These are phyloP conservation scores for Octomys mimax DNA, from an alignment of 2,797 vertebrate genomes.

Conservation along the genomic window DNA sequence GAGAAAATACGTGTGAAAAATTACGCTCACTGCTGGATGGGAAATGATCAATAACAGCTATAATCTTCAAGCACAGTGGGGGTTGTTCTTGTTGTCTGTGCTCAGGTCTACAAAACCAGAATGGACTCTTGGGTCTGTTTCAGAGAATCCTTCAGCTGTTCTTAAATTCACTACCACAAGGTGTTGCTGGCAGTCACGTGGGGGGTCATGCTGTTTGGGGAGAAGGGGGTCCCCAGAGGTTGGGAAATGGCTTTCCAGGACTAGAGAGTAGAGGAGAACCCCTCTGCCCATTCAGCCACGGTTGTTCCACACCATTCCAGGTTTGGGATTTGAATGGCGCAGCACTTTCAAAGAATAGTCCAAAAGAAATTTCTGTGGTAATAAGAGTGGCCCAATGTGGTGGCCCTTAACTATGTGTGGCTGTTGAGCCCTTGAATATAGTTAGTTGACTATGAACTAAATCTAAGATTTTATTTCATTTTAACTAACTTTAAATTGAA, in stretches of 20 bases:
- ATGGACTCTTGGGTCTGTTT: background rate
- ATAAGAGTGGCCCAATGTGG: background rate
- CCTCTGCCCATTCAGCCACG: background rate
- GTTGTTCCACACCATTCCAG: background rate
- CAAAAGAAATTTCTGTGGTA: background rate
- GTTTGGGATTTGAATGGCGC: background rate
- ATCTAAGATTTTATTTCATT: background rate
- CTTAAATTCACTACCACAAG: conserved; percentile 1
- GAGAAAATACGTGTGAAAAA: conserved; percentile 36
- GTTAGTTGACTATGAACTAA: background rate
- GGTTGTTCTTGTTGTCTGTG: background rate
- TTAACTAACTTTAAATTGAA: background rate
- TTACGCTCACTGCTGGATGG: background rate
- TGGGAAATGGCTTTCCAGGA: background rate
- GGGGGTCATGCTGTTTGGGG: background rate
- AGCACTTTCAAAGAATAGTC: background rate
- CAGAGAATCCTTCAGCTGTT: background rate
- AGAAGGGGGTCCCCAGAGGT: background rate
- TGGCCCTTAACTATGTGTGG: background rate
- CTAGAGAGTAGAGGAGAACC: background rate
- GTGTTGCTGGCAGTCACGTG: background rate
- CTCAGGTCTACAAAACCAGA: background rate
- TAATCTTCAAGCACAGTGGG: background rate
- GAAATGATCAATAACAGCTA: background rate
- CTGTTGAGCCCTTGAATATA: background rate